Base-by-base conservation (phyloP, 2,113 vertebrate species). In the Coptodon rendalli region DNA sequence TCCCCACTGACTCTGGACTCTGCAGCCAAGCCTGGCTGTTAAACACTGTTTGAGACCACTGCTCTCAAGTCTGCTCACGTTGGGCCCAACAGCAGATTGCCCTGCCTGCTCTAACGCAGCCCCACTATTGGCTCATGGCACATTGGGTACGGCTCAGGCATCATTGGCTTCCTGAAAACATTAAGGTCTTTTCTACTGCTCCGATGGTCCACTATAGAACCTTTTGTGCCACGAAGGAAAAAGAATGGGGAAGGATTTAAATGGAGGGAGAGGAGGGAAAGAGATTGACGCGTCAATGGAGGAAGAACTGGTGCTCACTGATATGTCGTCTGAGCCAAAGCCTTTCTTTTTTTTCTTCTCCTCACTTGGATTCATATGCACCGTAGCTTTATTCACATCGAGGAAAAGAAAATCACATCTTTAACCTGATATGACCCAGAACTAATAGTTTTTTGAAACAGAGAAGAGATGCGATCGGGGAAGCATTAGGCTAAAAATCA, bases 11-110 rank as follows among this genome's bases (percentile, higher is more conserved):
- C 84, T 83, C 81, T 22, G 61, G 81, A 68, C 84, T 85, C 88
- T 63, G 83, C 86, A 86, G 85, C 88, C 88, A 10, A 85, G 84
- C 89, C 56, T 29, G 82, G 81, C 84, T 91, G 87, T 93, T 90
- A 89, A 86, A 89, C 66, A 83, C 80, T 29, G 27, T 57, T 61
- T 1, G 40, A 90, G 81, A 7, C 68, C 13, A 5, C 89, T 78
- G 89, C 80, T 95, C 92, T 50, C 78, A 1, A 95, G 92, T 95
- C 93, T 29, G 80, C 90, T 94, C 93, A 95, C 93, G 93, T 93
- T 54, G 36, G 38, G 54, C 80, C 86, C 83, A 7, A 56, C 83
- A 89, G 89, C 88, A 93, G 91, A 93, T 93, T 89, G 89, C 86
- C 89, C 88, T 89, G 89, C 83, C 80, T 85, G 87, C 90, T 89